Evolutionary conservation across 2,888 invertebrate species (phyloP).

Genomic region (Sphaeridia pumilis): DNA sequence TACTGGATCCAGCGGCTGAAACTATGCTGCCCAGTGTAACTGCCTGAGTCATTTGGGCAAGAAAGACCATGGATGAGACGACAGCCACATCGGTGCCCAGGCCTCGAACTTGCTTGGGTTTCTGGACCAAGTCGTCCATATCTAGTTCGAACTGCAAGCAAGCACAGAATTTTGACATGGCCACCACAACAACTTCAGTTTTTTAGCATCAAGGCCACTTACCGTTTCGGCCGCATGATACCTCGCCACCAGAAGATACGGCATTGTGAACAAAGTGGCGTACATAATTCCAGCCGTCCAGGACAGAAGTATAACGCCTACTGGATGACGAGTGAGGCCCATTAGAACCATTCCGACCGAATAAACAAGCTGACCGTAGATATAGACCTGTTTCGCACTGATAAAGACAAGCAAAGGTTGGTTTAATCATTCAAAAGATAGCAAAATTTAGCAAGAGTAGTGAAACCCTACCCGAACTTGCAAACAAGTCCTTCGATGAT

Average conservation of each 20-base stretch:
- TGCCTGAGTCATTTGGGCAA: constrained; percentile 85
- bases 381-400: constrained; percentile 77
- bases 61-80: constrained; percentile 88
- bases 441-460: not conserved
- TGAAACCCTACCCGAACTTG: constrained; percentile 43
- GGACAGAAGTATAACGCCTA: constrained; percentile 74
- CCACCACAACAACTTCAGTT: too few species aligned
- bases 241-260: constrained; percentile 82
- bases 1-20: constrained; percentile 65
- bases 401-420: not conserved
- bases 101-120: constrained; percentile 60
- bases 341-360: constrained; percentile 78
- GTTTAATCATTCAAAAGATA: too few species aligned
- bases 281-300: constrained; percentile 95
- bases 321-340: constrained; percentile 60
- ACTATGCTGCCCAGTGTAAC: constrained; percentile 77
- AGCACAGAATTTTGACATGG: too few species aligned
- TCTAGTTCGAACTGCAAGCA: constrained; percentile 51
- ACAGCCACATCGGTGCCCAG: constrained; percentile 90
- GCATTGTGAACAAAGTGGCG: constrained; percentile 94
- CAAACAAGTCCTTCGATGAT: constrained; percentile 75
- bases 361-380: constrained; percentile 77
- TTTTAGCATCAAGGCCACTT: too few species aligned
- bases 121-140: constrained; percentile 46
- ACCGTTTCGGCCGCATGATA: constrained; percentile 87